Conservation (phyloP, 2,113 vertebrate species). For the Platysteira castanea region DNA sequence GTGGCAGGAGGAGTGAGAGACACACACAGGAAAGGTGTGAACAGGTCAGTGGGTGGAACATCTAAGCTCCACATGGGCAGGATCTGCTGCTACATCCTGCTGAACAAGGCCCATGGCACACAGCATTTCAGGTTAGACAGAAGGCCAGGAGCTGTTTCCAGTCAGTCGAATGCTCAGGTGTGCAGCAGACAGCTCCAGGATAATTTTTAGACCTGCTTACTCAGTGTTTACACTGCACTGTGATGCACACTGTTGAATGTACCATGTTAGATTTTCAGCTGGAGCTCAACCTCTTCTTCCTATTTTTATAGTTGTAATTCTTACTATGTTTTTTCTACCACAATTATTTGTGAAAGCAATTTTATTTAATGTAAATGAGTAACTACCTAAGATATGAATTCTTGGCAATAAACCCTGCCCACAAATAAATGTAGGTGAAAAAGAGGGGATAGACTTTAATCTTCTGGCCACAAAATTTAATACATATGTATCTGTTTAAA, state of each 20-base stretch:
- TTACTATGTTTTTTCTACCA: not conserved
- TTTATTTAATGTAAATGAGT: not conserved
- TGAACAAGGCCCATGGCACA: not conserved
- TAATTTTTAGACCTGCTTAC: not conserved
- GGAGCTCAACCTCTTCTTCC: not conserved
- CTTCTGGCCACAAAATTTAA: not conserved
- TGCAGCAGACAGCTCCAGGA: not conserved
- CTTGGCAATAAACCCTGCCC: not conserved
- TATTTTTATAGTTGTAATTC: not conserved
- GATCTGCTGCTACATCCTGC: not conserved
- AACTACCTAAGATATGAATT: not conserved
- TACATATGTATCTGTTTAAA: not conserved
- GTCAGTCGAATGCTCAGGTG: not conserved
- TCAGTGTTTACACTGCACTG: not conserved
- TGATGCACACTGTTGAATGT: not conserved
- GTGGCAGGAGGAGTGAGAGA: not conserved
- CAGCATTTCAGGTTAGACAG: not conserved
- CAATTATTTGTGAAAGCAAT: not conserved
- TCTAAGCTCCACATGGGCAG: not conserved
- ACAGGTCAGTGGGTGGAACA: not conserved
- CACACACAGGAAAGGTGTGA: not conserved
- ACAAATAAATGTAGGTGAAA: conserved; percentile 7
- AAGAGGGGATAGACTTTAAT: not conserved
- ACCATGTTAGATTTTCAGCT: not conserved
- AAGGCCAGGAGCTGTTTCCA: not conserved